A percentile compares a stretch with the other conserved stretches of the same genome.
Evolutionary conservation across 2,888 invertebrate species (phyloP).

Genomic region (Deilephila elpenor): DNA sequence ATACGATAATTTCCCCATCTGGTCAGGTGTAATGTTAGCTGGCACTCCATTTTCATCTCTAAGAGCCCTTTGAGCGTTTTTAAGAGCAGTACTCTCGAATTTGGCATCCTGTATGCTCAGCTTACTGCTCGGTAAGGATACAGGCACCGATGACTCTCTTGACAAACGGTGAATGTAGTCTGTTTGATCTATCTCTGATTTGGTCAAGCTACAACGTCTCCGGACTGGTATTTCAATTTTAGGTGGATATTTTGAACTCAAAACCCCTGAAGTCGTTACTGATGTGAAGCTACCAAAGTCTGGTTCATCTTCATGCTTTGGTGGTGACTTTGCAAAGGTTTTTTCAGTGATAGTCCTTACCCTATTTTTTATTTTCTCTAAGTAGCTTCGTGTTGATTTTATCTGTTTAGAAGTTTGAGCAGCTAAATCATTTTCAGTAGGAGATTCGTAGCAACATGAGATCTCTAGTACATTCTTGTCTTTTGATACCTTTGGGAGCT

Average conservation of each 20-base stretch:
- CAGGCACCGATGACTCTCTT: constrained; percentile 76
- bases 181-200: constrained; percentile 88
- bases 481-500: constrained; percentile 70
- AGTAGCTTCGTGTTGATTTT: constrained; percentile 82
- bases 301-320: constrained; percentile 71
- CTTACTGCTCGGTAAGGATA: constrained; percentile 70
- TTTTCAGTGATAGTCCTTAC: constrained; percentile 84
- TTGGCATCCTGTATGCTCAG: constrained; percentile 59
- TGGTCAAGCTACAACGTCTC: constrained; percentile 86
- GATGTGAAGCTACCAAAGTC: constrained; percentile 88
- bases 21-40: constrained; percentile 64
- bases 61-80: constrained; percentile 69
- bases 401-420: constrained; percentile 79
- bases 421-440: constrained; percentile 75
- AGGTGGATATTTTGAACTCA: constrained; percentile 80
- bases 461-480: constrained; percentile 86
- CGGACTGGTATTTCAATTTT: constrained; percentile 62
- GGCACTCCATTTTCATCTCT: constrained; percentile 62
- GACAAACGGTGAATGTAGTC: constrained; percentile 82
- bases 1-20: constrained; percentile 74
- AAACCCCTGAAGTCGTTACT: constrained; percentile 89
- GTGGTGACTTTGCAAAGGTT: constrained; percentile 82
- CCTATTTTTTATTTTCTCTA: constrained; percentile 86
- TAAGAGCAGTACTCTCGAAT: constrained; percentile 75
- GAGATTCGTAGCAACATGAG: constrained; percentile 85